These are phyloP conservation scores for Volucella zonaria DNA, from an alignment of 2,888 invertebrate genomes.

Conservation along the genomic window DNA sequence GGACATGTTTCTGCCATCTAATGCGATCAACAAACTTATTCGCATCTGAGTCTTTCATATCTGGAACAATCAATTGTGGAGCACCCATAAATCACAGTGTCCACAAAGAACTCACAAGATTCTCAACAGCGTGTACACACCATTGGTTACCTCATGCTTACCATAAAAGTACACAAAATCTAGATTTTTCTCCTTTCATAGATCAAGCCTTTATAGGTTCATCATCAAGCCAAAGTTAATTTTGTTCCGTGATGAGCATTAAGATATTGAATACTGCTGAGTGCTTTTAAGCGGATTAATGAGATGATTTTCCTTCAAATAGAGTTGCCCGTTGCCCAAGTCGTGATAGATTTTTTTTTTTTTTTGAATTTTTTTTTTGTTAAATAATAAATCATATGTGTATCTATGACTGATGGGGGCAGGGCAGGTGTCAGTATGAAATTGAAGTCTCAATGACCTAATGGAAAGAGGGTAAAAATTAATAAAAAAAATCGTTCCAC, in stretches of 20 bases:
- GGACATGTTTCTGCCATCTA: no score
- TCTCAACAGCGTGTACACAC: no score
- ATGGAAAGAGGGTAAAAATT: neutral
- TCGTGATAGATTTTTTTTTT: conserved; percentile 21
- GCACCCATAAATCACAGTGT: no score
- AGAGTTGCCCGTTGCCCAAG: conserved; percentile 34
- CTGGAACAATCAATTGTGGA: no score
- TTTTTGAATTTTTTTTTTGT: neutral
- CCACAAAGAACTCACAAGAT: no score
- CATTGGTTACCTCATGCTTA: no score
- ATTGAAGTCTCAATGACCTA: conserved; percentile 8
- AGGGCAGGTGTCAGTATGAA: conserved; percentile 12
- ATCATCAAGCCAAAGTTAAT: neutral
- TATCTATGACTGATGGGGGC: conserved; percentile 7
- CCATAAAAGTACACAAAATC: neutral
- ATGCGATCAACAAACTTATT: no score
- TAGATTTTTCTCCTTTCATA: neutral
- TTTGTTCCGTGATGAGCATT: conserved; percentile 57
- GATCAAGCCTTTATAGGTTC: conserved; percentile 1
- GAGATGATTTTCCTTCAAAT: conserved; percentile 29
- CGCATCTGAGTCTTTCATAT: no score
- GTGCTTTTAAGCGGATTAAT: conserved; percentile 62
- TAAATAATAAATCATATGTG: conserved; percentile 30
- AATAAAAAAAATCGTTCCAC: neutral
- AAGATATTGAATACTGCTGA: conserved; percentile 40